Percentiles rank a stretch among this genome's conserved stretches.
Conservation (phyloP, 2,113 vertebrate species). For the Bolborhynchus lineola region DNA sequence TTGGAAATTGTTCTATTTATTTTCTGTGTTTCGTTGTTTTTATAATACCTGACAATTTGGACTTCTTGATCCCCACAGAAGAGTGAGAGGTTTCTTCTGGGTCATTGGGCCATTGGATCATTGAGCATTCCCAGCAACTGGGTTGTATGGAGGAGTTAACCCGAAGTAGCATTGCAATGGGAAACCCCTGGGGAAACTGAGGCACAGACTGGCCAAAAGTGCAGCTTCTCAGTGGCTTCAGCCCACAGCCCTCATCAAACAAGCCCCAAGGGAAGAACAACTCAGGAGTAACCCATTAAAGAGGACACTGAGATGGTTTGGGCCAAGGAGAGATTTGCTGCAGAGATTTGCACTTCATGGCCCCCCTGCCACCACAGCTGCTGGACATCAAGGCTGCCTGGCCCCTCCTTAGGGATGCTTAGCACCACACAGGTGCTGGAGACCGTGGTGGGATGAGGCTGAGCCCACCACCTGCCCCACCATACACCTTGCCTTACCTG, state of each 20-base stretch:
- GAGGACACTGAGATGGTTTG: neutral
- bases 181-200: neutral
- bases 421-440: neutral
- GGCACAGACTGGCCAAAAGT: neutral
- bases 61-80: neutral
- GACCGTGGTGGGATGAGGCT: neutral
- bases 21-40: neutral
- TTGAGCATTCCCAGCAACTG: neutral
- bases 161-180: neutral
- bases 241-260: neutral
- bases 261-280: neutral
- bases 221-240: neutral
- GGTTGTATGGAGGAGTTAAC: neutral
- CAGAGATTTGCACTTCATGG: neutral
- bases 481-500: too few relatives aligned
- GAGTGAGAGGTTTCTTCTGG: neutral
- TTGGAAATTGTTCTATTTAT: neutral
- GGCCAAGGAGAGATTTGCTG: neutral
- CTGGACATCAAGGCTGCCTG: neutral
- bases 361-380: neutral
- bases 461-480: neutral
- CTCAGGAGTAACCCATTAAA: neutral
- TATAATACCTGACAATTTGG: accelerated
- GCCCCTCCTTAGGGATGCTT: neutral
- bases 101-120: accelerated